Conservation (phyloP, 92 coral and sea anemone species). For the Scolanthus callimorphus region DNA sequence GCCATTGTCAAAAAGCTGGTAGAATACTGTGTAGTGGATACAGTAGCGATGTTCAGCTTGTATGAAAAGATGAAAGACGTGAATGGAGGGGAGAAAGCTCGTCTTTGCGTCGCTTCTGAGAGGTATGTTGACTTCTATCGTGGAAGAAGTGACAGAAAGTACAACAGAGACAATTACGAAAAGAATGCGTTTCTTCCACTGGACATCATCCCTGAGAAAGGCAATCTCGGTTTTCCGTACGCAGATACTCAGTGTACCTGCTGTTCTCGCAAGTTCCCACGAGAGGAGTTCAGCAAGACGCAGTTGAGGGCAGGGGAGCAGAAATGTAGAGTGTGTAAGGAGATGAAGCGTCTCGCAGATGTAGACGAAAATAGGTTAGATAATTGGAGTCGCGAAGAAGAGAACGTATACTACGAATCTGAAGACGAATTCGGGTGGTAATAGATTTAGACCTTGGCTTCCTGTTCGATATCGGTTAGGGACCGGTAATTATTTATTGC, state of each 20-base stretch:
- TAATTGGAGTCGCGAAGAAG: slow-evolving; percentile 33
- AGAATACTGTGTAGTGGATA: slow-evolving; percentile 66
- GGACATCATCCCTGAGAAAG: slow-evolving; percentile 75
- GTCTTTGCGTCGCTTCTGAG: slow-evolving; percentile 65
- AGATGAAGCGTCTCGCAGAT: slow-evolving; percentile 56
- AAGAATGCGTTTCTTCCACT: slow-evolving; percentile 67
- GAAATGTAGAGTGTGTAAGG: slow-evolving; percentile 81
- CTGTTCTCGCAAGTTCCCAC: slow-evolving; percentile 57
- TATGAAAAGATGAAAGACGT: slow-evolving; percentile 58
- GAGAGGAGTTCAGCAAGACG: slow-evolving; percentile 51
- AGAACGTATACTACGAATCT: no score
- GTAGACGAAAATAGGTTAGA: slow-evolving; percentile 41
- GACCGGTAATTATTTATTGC: no score
- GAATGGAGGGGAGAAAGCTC: slow-evolving; percentile 45
- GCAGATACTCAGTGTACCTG: slow-evolving; percentile 57
- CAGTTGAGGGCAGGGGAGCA: slow-evolving; percentile 66
- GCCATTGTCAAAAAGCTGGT: slow-evolving; percentile 51
- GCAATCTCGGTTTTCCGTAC: slow-evolving; percentile 46
- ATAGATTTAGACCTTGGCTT: no score
- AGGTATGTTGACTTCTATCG: slow-evolving; percentile 70
- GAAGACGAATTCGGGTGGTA: no score
- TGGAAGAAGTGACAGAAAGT: slow-evolving; percentile 39
- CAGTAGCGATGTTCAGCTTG: no score
- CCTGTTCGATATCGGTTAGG: no score
- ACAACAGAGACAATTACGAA: slow-evolving; percentile 61